Conservation (phyloP, 2,113 vertebrate species). For the Loxodonta africana region DNA sequence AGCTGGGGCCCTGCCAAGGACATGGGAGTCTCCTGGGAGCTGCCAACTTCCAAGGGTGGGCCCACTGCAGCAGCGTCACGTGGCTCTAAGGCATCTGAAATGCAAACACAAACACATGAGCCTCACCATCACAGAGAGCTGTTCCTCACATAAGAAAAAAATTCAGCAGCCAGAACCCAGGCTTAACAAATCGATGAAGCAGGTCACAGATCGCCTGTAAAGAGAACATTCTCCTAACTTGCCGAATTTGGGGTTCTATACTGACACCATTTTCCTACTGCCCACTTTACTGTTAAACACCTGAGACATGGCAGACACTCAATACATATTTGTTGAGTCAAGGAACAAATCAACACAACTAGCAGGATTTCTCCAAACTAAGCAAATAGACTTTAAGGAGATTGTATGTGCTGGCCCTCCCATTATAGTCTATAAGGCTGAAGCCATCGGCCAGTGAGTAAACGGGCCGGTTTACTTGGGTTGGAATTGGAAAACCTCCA, state of each 20-base stretch:
- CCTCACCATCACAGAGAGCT: not conserved
- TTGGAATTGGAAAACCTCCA: not conserved
- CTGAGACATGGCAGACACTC: rapidly evolving
- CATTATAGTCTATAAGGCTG: rapidly evolving
- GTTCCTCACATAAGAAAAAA: rapidly evolving
- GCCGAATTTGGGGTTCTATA: not conserved
- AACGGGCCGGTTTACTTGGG: too few species aligned
- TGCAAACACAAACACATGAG: not conserved
- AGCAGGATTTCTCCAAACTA: not conserved
- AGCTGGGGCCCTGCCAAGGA: not conserved
- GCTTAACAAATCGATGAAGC: rapidly evolving
- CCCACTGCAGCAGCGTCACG: rapidly evolving
- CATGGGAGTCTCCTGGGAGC: not conserved
- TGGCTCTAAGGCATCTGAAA: slow-evolving; percentile 78
- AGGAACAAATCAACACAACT: not conserved
- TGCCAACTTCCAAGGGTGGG: not conserved
- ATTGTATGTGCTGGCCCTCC: rapidly evolving
- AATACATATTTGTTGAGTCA: not conserved
- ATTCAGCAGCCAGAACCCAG: not conserved
- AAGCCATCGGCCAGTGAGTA: too few species aligned
- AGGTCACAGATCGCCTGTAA: not conserved
- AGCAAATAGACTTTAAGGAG: not conserved
- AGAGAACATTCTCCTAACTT: not conserved
- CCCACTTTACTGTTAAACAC: not conserved
- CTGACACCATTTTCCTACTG: rapidly evolving